phyloP scores from a whole-genome alignment of 2,888 invertebrate genomes.

The Xestia ashworthii region DNA sequence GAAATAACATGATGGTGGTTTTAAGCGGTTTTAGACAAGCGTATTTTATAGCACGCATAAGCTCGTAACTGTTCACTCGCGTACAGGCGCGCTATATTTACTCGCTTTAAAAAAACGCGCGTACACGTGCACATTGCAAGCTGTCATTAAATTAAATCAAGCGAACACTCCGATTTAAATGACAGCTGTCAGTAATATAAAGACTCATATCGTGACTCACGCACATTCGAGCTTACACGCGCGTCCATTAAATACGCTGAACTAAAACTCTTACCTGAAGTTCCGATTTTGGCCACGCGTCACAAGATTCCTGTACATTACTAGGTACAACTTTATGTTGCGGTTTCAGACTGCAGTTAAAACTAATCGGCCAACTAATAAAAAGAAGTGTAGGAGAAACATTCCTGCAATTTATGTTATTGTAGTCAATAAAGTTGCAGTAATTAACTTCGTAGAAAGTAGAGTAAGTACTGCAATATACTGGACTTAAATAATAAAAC shows the following conservation, averaged over 20 bases:
- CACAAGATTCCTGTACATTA: background rate
- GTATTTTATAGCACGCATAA: background rate
- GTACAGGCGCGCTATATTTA: background rate
- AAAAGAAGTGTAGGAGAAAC: conserved; percentile 2
- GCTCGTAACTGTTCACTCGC: background rate
- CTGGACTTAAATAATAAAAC: conserved; percentile 42
- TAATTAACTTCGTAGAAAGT: conserved; percentile 29
- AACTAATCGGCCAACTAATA: background rate
- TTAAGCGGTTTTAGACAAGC: background rate
- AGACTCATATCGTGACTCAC: background rate
- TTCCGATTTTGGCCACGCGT: too few relatives aligned
- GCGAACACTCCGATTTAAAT: too few relatives aligned
- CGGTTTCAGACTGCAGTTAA: background rate
- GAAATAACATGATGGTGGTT: background rate
- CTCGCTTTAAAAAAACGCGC: background rate
- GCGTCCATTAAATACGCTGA: background rate
- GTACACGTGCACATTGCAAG: background rate
- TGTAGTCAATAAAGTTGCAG: conserved; percentile 9
- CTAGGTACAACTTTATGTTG: background rate
- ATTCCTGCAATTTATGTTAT: conserved; percentile 21
- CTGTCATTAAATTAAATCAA: too few relatives aligned
- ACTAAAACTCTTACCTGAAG: too few relatives aligned
- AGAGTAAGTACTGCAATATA: conserved; percentile 19
- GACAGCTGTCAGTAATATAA: background rate
- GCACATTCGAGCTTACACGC: background rate